These are phyloP conservation scores for Hyposmocoma kahamanoa DNA, from an alignment of 1,140 invertebrate species.

Conservation along the genomic window DNA sequence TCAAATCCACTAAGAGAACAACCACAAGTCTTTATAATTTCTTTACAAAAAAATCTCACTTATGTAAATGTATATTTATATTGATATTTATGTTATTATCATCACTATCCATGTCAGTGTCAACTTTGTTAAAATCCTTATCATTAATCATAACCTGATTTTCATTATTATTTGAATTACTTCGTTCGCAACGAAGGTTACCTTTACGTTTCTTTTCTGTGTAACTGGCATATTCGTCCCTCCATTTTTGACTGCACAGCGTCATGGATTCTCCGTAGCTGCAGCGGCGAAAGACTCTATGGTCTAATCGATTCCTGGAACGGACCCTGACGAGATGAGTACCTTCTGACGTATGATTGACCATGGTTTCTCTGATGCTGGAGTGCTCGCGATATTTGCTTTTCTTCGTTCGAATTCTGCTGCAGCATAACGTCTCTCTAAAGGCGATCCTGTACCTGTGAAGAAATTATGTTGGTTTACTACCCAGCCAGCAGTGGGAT, in stretches of 20 bases:
- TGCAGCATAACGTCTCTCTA: constrained; percentile 79
- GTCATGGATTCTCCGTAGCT: constrained; percentile 37
- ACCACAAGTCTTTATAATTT: too few relatives aligned
- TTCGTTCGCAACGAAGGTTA: not conserved
- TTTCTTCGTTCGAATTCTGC: constrained; percentile 49
- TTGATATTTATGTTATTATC: constrained; percentile 4
- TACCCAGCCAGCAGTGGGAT: too few relatives aligned
- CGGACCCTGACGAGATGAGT: constrained; percentile 56
- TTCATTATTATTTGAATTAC: not conserved
- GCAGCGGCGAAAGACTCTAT: constrained; percentile 19
- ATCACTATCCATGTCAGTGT: not conserved
- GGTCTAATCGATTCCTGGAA: constrained; percentile 38
- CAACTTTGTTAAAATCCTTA: not conserved
- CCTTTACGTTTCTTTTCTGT: not conserved
- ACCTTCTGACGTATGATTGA: constrained; percentile 57
- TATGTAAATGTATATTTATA: constrained; percentile 1
- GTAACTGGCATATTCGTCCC: constrained; percentile 16
- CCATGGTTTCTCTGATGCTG: constrained; percentile 73
- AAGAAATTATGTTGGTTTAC: not conserved
- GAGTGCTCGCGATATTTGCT: constrained; percentile 74
- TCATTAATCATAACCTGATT: not conserved
- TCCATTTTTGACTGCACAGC: constrained; percentile 36
- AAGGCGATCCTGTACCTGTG: constrained; percentile 87
- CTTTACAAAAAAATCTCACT: too few relatives aligned
- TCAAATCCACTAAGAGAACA: too few relatives aligned